A percentile compares a stretch with the other conserved stretches of the same genome.
Evolutionary conservation across 30 jellyfish, hydroid and myxozoan species (phyloP).

Genomic region (Sanderia malayensis): DNA sequence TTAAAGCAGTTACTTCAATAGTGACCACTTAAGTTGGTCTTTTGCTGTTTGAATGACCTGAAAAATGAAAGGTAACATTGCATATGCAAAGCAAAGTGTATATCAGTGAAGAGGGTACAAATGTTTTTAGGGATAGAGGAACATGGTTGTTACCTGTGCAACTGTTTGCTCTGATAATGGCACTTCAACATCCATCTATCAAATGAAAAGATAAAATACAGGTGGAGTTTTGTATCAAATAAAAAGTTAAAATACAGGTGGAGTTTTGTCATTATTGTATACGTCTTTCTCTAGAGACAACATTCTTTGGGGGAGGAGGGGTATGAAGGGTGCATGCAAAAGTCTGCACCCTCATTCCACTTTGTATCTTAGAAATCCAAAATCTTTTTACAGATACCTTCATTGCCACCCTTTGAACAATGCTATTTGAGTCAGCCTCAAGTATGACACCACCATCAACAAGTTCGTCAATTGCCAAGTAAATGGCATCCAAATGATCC

Average conservation of each 20-base stretch:
- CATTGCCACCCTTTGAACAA: slow-evolving; percentile 91
- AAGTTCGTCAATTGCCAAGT: slow-evolving; percentile 84
- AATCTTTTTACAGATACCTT: too few species aligned
- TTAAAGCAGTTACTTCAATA: slow-evolving; percentile 44
- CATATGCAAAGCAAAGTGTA: background rate
- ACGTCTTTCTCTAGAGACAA: background rate
- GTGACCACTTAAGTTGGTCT: slow-evolving; percentile 93
- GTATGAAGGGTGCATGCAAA: too few species aligned
- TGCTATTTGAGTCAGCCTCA: slow-evolving; percentile 84
- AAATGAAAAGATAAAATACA: background rate
- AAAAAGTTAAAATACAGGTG: background rate
- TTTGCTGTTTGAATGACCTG: slow-evolving; percentile 95
- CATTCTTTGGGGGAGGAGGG: too few species aligned
- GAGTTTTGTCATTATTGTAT: background rate
- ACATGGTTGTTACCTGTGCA: slow-evolving; percentile 68
- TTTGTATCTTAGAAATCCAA: background rate
- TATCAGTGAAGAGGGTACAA: too few species aligned
- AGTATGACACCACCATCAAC: slow-evolving; percentile 96
- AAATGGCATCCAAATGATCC: slow-evolving; percentile 91
- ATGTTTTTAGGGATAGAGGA: background rate
- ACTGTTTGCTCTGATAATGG: slow-evolving; percentile 94
- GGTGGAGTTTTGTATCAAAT: background rate
- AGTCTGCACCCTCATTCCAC: too few species aligned
- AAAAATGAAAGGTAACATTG: background rate
- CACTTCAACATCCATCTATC: slow-evolving; percentile 87